phyloP scores from a whole-genome alignment of 1,140 invertebrate species.

The Matsumurasca onukii region DNA sequence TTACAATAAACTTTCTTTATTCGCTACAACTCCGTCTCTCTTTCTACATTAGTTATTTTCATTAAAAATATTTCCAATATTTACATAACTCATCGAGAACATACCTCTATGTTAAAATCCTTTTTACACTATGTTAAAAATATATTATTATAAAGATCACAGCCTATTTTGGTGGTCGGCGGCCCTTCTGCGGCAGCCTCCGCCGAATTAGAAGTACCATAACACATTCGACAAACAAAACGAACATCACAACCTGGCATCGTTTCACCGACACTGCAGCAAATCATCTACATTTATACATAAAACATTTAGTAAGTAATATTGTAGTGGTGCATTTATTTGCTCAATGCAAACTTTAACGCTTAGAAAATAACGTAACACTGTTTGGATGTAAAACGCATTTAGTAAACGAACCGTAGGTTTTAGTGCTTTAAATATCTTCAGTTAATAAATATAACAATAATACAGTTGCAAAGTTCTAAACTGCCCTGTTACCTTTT shows the following conservation, averaged over 20 bases:
- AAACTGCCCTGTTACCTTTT: too few relatives aligned
- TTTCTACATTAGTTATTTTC: constrained; percentile 21
- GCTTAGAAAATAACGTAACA: too few relatives aligned
- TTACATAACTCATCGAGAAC: background rate
- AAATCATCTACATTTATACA: too few relatives aligned
- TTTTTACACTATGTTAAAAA: constrained; percentile 28
- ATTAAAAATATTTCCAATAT: constrained; percentile 22
- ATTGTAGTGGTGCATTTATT: too few relatives aligned
- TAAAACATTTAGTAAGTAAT: too few relatives aligned
- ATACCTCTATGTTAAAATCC: constrained; percentile 19
- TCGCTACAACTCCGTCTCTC: constrained; percentile 9
- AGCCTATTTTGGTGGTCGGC: constrained; percentile 12
- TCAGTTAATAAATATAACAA: too few relatives aligned
- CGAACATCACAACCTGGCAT: constrained; percentile 24
- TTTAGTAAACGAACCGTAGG: too few relatives aligned
- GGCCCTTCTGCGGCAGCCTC: background rate
- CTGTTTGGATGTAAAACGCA: too few relatives aligned
- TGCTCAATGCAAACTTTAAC: too few relatives aligned
- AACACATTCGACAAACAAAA: constrained; percentile 19
- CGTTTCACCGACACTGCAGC: background rate
- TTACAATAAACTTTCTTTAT: constrained; percentile 23
- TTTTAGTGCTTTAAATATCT: too few relatives aligned
- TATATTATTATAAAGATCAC: constrained; percentile 29
- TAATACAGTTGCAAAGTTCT: too few relatives aligned
- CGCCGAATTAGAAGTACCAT: constrained; percentile 16